Evolutionary conservation across 1,140 invertebrate genomes (phyloP).

Genomic region (Ditylenchus dipsaci): DNA sequence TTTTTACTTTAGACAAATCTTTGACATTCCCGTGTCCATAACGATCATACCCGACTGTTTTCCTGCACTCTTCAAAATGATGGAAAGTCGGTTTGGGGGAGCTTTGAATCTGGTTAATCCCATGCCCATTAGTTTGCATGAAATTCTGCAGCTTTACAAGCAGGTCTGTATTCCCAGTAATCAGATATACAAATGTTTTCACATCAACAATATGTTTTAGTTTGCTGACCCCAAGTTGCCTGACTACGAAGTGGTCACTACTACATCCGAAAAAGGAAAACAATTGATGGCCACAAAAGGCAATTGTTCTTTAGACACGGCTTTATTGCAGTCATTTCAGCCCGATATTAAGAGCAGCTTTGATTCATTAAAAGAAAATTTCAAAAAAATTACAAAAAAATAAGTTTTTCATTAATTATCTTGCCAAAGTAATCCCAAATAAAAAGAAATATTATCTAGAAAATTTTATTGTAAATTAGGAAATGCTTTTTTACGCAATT

Average conservation of each 20-base stretch:
- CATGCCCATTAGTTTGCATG: constrained; percentile 46
- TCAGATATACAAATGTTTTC: not conserved
- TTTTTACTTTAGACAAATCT: constrained; percentile 55
- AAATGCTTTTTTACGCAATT: too few species aligned
- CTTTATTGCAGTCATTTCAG: constrained; percentile 17
- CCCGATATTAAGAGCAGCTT: constrained; percentile 27
- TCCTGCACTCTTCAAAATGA: constrained; percentile 48
- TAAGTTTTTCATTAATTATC: too few species aligned
- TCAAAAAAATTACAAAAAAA: not conserved
- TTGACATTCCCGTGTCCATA: constrained; percentile 55
- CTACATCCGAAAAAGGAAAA: constrained; percentile 47
- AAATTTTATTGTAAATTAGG: too few species aligned
- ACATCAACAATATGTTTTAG: constrained; percentile 23
- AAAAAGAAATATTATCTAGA: too few species aligned
- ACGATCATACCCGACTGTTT: constrained; percentile 57
- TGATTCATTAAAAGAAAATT: constrained; percentile 33
- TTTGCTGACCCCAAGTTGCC: constrained; percentile 37
- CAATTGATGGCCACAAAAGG: constrained; percentile 52
- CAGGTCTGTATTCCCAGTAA: constrained; percentile 29
- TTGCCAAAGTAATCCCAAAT: too few species aligned
- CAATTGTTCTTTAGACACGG: constrained; percentile 54
- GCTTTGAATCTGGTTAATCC: constrained; percentile 56
- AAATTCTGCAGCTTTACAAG: constrained; percentile 56
- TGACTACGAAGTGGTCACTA: constrained; percentile 32
- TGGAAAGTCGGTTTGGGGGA: constrained; percentile 49